A percentile compares a stretch with the other conserved stretches of the same genome.
phyloP scores from a whole-genome alignment of 2,797 vertebrate genomes.

The Erpetoichthys calabaricus region DNA sequence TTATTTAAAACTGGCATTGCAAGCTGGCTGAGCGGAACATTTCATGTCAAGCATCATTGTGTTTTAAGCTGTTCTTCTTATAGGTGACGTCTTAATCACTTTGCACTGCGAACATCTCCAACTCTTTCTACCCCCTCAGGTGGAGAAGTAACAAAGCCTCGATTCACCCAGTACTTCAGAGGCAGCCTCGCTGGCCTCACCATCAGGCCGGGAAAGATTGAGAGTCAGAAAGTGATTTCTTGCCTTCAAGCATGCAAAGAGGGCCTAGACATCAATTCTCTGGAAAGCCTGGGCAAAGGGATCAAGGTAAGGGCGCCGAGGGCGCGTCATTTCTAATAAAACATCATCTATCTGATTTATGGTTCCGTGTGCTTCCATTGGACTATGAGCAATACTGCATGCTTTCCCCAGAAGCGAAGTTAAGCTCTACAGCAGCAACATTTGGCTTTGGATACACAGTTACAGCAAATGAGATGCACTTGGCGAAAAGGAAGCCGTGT shows the following conservation, averaged over 20 bases:
- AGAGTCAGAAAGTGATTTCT: constrained; percentile 91
- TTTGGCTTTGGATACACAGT: no score
- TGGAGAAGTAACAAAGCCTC: constrained; percentile 79
- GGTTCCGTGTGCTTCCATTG: not conserved
- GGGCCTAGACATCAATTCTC: constrained; percentile 86
- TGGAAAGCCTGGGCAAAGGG: constrained; percentile 78
- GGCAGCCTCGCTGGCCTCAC: constrained; percentile 91
- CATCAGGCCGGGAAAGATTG: constrained; percentile 81
- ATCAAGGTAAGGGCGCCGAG: constrained; percentile 67
- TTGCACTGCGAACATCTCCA: constrained; percentile 1
- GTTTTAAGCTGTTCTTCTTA: no score
- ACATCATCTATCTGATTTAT: constrained; percentile 1
- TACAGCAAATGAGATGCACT: no score
- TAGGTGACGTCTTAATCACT: no score
- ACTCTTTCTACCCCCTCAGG: constrained; percentile 37
- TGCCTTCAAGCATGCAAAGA: constrained; percentile 96
- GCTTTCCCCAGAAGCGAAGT: not conserved
- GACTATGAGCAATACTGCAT: not conserved
- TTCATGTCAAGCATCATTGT: no score
- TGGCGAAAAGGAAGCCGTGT: no score
- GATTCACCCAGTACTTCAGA: constrained; percentile 87
- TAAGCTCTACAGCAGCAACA: not conserved
- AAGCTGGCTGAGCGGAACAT: no score
- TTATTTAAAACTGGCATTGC: no score
- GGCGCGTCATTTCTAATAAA: constrained; percentile 17